These are phyloP conservation scores for Pantelozetes paolii DNA, from an alignment of 2,888 invertebrate genomes.

Conservation along the genomic window DNA sequence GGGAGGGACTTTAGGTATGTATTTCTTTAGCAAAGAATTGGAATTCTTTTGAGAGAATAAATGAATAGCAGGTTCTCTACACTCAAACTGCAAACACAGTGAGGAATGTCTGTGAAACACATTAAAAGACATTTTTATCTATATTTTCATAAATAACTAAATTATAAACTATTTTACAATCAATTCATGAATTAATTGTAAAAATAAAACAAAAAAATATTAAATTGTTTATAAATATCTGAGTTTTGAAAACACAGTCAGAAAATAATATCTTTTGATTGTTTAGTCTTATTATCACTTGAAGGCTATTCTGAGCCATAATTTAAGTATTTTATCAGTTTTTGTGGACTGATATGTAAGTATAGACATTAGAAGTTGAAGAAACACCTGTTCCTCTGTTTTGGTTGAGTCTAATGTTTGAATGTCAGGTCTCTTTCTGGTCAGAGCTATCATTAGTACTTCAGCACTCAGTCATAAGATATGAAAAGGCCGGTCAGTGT, in stretches of 20 bases:
- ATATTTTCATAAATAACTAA: neutral
- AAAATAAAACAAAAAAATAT: too few species aligned
- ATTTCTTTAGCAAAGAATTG: conserved; percentile 16
- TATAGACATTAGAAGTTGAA: neutral
- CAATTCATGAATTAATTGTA: neutral
- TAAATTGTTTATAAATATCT: too few species aligned
- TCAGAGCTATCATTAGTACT: conserved; percentile 11
- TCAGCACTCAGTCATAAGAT: conserved; percentile 8
- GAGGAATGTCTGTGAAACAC: conserved; percentile 26
- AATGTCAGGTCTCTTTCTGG: neutral
- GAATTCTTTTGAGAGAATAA: conserved; percentile 17
- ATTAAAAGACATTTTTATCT: too few species aligned
- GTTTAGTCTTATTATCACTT: too few species aligned
- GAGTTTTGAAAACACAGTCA: too few species aligned
- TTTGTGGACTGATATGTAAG: neutral
- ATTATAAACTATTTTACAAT: neutral
- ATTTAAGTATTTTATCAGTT: neutral
- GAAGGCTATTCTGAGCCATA: too few species aligned
- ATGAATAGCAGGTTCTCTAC: conserved; percentile 27
- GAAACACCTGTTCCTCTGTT: conserved; percentile 24
- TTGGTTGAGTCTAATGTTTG: neutral
- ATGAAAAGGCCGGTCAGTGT: neutral
- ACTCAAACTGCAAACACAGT: conserved; percentile 12
- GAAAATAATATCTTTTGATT: too few species aligned
- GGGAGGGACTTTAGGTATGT: conserved; percentile 30